Percentiles rank a stretch among this genome's conserved stretches.
These are phyloP conservation scores for Cerastis rubricosa DNA, from an alignment of 2,888 invertebrate genomes.

Conservation along the genomic window DNA sequence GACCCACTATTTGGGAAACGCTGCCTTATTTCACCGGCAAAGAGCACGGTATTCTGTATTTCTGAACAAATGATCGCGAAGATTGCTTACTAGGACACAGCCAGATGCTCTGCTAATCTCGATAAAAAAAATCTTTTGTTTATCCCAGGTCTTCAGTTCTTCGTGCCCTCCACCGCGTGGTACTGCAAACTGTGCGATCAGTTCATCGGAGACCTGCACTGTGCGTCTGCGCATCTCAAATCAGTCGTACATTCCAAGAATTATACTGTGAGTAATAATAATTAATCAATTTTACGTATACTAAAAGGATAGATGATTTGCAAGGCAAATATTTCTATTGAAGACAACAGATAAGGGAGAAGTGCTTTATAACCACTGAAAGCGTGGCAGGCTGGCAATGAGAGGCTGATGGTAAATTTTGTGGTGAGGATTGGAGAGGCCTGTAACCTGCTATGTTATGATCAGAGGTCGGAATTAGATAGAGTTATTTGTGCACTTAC, in stretches of 20 bases:
- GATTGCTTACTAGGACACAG: not conserved
- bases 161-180: slow-evolving; percentile 96
- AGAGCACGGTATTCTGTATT: not conserved
- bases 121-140: not conserved
- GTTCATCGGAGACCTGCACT: slow-evolving; percentile 97
- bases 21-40: too few species aligned
- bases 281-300: not conserved
- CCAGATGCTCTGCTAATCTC: not conserved
- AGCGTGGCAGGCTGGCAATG: not conserved
- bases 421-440: not conserved
- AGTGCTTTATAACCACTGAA: not conserved
- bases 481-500: too few species aligned
- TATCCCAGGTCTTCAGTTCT: slow-evolving; percentile 94
- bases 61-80: not conserved
- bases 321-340: not conserved
- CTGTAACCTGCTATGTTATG: not conserved
- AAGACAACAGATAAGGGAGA: not conserved
- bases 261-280: slow-evolving; percentile 92
- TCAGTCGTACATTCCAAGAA: slow-evolving; percentile 95
- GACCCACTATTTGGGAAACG: too few species aligned
- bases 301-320: not conserved
- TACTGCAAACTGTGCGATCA: slow-evolving; percentile 96
- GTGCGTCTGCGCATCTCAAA: slow-evolving; percentile 96
- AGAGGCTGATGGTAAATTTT: not conserved
- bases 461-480: too few species aligned